phyloP scores from a whole-genome alignment of 2,113 vertebrate species.

The Motacilla alba region DNA sequence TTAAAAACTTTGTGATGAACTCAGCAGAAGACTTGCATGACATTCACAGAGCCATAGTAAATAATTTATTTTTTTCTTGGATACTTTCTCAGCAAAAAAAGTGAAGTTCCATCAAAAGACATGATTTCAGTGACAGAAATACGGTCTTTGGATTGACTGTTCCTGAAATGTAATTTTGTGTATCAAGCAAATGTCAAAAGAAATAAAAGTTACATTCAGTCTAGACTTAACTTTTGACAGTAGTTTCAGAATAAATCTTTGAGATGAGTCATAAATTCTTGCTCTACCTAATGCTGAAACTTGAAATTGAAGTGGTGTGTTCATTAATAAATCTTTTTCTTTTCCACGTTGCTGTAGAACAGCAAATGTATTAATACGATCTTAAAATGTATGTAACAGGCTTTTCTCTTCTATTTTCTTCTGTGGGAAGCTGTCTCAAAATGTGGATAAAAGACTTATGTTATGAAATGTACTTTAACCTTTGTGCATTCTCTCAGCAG shows the following conservation, averaged over 20 bases:
- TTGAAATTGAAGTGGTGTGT: background rate
- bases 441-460: background rate
- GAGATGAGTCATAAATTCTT: background rate
- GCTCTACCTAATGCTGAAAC: background rate
- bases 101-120: background rate
- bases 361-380: background rate
- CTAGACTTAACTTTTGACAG: background rate
- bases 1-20: background rate
- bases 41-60: background rate
- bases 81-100: background rate
- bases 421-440: background rate
- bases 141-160: background rate
- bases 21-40: background rate
- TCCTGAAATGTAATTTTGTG: background rate
- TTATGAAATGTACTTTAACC: background rate
- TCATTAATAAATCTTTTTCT: background rate
- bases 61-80: background rate
- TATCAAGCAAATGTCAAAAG: background rate
- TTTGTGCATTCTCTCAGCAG: background rate
- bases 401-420: background rate
- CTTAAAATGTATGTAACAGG: background rate
- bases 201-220: background rate
- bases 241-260: background rate
- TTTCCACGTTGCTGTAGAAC: background rate
- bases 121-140: background rate